Conservation (phyloP, 2,113 vertebrate genomes). For the Seriola quinqueradiata region DNA sequence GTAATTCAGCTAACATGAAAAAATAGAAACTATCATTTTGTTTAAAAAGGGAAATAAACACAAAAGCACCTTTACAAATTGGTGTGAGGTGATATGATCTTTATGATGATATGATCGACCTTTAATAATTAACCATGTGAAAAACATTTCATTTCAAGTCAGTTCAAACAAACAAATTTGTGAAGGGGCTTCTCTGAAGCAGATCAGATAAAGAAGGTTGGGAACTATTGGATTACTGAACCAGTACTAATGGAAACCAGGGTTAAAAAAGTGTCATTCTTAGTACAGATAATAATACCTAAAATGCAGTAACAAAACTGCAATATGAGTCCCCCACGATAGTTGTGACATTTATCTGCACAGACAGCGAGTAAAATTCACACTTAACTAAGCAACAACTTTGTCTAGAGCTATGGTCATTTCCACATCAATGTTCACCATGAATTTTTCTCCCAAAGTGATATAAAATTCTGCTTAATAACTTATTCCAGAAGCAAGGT, state of each 20-base stretch:
- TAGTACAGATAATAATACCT: no score
- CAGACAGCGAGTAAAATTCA: no score
- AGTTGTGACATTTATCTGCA: no score
- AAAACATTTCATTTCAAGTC: no score
- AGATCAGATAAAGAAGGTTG: background rate
- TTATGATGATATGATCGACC: no score
- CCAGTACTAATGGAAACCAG: background rate
- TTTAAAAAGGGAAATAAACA: background rate
- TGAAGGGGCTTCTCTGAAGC: no score
- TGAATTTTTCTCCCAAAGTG: background rate
- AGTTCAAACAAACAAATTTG: no score
- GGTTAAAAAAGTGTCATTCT: background rate
- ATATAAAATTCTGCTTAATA: background rate
- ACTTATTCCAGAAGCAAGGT: background rate
- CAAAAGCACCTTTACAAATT: background rate
- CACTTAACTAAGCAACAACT: no score
- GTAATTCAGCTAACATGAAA: background rate
- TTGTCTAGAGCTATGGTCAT: background rate
- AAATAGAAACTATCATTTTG: no score
- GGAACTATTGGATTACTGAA: background rate
- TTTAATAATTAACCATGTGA: no score
- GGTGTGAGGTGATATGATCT: background rate
- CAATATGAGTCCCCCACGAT: no score
- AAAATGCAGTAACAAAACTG: no score
- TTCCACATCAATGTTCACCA: background rate